phyloP scores from a whole-genome alignment of 1,140 invertebrate genomes.

The Zaprionus capensis region DNA sequence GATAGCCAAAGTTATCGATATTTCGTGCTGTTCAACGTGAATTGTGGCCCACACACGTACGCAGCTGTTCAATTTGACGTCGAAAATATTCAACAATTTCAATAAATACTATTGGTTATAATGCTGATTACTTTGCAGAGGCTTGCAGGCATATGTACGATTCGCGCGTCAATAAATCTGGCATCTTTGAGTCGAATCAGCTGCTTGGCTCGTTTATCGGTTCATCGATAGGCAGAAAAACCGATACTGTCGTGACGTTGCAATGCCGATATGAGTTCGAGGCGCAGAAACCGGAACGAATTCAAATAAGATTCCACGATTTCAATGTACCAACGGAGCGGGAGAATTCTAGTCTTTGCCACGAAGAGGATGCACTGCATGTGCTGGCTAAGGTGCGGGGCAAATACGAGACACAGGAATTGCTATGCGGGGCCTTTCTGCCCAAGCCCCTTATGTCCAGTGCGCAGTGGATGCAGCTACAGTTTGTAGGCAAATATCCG shows the following conservation, averaged over 20 bases:
- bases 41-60: neutral
- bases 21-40: neutral
- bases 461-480: slow-evolving; percentile 91
- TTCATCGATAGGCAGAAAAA: slow-evolving; percentile 52
- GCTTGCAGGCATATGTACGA: slow-evolving; percentile 90
- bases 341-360: slow-evolving; percentile 67
- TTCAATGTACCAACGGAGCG: slow-evolving; percentile 75
- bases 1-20: neutral
- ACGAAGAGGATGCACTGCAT: slow-evolving; percentile 70
- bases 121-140: slow-evolving; percentile 38
- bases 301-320: slow-evolving; percentile 85
- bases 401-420: slow-evolving; percentile 87
- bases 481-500: slow-evolving; percentile 89
- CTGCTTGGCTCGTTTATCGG: slow-evolving; percentile 85
- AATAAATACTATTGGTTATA: neutral
- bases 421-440: slow-evolving; percentile 91
- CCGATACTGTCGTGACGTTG: slow-evolving; percentile 84
- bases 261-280: slow-evolving; percentile 94
- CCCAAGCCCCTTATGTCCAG: slow-evolving; percentile 95
- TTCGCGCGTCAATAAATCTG: slow-evolving; percentile 92
- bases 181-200: slow-evolving; percentile 90
- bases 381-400: slow-evolving; percentile 61
- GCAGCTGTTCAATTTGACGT: neutral
- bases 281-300: slow-evolving; percentile 91
- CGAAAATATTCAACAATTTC: slow-evolving; percentile 8